Base-by-base conservation (phyloP, 1,140 invertebrate species). In the Aphidius gifuensis region DNA sequence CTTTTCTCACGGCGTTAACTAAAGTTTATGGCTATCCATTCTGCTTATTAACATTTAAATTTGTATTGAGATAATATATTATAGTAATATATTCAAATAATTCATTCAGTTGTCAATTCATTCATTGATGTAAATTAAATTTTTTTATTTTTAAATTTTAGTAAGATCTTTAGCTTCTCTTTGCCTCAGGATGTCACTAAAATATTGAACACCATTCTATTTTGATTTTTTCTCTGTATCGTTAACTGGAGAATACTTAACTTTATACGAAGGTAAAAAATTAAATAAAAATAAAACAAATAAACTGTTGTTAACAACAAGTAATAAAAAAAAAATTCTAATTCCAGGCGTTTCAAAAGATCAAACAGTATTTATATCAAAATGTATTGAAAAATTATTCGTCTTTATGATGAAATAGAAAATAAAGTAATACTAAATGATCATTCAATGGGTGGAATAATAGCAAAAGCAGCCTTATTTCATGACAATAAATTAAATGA, bases 391-490 rank as follows among this genome's bases (percentile, higher is more conserved):
- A 50, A 85, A 83, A 69, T 90, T 96, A 71, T 76, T 16, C 81
- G 81, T 46, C 77, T 96, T 42, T 96, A 96, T 71, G 81, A 84
- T 61, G 76, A 67, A 51, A 76, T 75, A 48, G 68, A 69, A 45
- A 72, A 77, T 40, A 83, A 77, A 66, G 84, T 96, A 53, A 83
- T 95, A 47, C 70, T 96, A 0, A 89, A 96, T 76, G 93, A 92
- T 23, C 94, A 97, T 83, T 96, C 94, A 4, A 94, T 96, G 91
- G 93, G 94, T 69, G 93, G 94, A 48, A 81, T 96, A 50, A 82
- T 97, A 66, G 93, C 92, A 0, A 89, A 92, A 79, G 86, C 88
- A 49, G 78, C 74, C 54, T 44, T 81, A 6, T 40, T 68, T 94
- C 53, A 83, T 91, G 65, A 82, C 85, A 1, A 81, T 88, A 58